Percentiles rank a stretch among this genome's conserved stretches.
phyloP scores from a whole-genome alignment of 2,888 invertebrate species.

The Conus canariensis region DNA sequence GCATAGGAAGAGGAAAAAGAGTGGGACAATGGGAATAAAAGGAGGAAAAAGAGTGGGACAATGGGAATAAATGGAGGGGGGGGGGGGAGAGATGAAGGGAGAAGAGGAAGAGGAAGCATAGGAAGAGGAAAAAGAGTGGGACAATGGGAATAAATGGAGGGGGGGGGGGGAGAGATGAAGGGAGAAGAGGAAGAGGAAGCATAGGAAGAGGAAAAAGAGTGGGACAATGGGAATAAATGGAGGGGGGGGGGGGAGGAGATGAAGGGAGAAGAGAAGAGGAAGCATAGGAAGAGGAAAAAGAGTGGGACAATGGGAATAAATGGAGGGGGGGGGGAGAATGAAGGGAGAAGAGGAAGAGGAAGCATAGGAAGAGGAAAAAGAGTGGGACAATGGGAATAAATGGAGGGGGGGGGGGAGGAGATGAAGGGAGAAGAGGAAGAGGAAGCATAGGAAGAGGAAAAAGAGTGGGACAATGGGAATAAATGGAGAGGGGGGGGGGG shows the following conservation, averaged over 20 bases:
- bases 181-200: neutral
- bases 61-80: neutral
- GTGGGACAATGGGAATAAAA: too few relatives aligned
- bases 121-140: neutral
- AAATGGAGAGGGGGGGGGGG: neutral
- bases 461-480: too few relatives aligned
- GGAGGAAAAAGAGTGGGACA: neutral
- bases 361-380: neutral
- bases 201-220: neutral
- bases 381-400: too few relatives aligned
- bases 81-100: neutral
- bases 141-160: too few relatives aligned
- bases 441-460: neutral
- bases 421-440: neutral
- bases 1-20: too few relatives aligned
- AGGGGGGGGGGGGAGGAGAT: neutral
- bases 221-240: too few relatives aligned
- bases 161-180: neutral
- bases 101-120: neutral
- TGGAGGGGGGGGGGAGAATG: neutral
- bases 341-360: neutral
- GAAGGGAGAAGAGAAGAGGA: neutral
- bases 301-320: neutral
- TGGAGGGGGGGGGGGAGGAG: too few relatives aligned
- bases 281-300: neutral